phyloP scores from a whole-genome alignment of 2,888 invertebrate genomes.

The Uropetala carovei region DNA sequence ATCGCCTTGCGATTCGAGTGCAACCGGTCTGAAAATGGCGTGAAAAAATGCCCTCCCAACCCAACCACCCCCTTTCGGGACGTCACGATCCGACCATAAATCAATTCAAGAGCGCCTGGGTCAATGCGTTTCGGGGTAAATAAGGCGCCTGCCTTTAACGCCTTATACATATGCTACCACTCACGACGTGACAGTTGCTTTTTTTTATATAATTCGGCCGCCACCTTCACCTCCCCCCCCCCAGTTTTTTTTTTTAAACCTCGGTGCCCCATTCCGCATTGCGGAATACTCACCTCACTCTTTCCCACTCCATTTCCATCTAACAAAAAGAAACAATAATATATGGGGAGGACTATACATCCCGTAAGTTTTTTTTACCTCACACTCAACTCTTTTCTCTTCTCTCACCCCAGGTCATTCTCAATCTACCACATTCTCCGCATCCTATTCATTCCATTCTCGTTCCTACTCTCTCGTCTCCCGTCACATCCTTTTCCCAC shows the following conservation, averaged over 20 bases:
- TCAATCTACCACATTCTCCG: background rate
- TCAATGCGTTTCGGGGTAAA: conserved; percentile 27
- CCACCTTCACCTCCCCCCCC: background rate
- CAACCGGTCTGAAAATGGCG: background rate
- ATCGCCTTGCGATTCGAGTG: background rate
- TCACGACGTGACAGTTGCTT: background rate
- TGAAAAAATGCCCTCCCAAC: background rate
- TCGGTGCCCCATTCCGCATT: background rate
- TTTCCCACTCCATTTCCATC: background rate
- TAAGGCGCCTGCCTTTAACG: background rate
- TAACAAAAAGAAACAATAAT: background rate
- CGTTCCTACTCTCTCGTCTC: no score
- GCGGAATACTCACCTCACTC: background rate
- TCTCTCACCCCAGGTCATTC: background rate
- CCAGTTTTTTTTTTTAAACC: background rate
- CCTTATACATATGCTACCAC: conserved; percentile 6
- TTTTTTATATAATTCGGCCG: background rate
- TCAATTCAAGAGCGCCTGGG: background rate
- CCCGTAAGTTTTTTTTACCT: background rate
- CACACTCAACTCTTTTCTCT: background rate
- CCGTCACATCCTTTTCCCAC: no score
- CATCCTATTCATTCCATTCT: background rate
- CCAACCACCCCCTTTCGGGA: no score
- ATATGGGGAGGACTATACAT: background rate
- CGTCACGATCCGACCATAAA: background rate